A percentile compares a stretch with the other conserved stretches of the same genome.
phyloP scores from a whole-genome alignment of 2,888 invertebrate genomes.

The Lamellibrachia satsuma region DNA sequence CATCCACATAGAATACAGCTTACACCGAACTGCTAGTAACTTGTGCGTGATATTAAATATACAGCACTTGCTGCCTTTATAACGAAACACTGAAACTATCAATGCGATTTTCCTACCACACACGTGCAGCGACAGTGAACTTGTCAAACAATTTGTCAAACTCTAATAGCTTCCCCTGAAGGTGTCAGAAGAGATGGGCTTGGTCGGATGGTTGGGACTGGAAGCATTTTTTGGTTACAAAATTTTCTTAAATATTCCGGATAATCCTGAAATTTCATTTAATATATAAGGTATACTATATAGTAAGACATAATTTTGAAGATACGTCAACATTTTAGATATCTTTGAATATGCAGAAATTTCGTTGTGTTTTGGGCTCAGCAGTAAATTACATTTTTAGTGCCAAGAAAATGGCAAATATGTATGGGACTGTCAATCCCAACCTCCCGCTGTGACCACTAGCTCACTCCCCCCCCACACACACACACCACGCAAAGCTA shows the following conservation, averaged over 20 bases:
- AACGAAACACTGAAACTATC: background rate
- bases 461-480: background rate
- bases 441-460: background rate
- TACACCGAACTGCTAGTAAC: background rate
- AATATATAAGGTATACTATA: background rate
- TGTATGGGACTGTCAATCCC: background rate
- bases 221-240: background rate
- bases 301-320: background rate
- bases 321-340: background rate
- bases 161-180: background rate
- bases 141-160: background rate
- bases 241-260: background rate
- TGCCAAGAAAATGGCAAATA: background rate
- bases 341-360: background rate
- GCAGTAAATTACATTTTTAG: background rate
- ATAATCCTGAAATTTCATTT: background rate
- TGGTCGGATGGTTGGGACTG: background rate
- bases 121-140: background rate
- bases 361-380: background rate
- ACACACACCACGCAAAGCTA: background rate
- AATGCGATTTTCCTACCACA: background rate
- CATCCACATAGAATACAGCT: background rate
- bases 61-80: background rate
- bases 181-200: background rate
- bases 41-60: background rate